Evolutionary conservation across 1,140 invertebrate species (phyloP).

Genomic region (Cataglyphis hispanica): DNA sequence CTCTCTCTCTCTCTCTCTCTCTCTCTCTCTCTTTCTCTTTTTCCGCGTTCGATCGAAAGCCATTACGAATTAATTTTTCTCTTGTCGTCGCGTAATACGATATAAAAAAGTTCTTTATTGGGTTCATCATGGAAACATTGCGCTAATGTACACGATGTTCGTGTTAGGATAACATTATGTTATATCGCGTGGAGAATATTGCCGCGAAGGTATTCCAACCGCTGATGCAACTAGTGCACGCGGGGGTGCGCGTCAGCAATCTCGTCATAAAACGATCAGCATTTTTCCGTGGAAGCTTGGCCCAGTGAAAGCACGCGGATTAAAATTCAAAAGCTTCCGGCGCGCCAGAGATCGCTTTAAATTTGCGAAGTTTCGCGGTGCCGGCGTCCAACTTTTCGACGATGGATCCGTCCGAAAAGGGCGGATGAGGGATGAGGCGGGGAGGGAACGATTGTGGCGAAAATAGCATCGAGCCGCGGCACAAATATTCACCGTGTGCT

Average conservation of each 20-base stretch:
- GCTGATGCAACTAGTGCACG: constrained; percentile 51
- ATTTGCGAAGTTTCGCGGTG: constrained; percentile 73
- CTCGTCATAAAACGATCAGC: constrained; percentile 66
- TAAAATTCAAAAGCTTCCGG: constrained; percentile 75
- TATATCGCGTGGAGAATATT: constrained; percentile 55
- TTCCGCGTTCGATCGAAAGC: constrained; percentile 15
- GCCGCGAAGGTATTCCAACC: constrained; percentile 39
- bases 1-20: neutral
- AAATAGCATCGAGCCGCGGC: constrained; percentile 30
- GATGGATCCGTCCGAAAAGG: constrained; percentile 59
- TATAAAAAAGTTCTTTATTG: constrained; percentile 45
- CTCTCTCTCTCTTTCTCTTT: neutral
- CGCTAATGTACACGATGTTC: constrained; percentile 42
- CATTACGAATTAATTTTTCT: constrained; percentile 40
- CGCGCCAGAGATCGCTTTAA: constrained; percentile 68
- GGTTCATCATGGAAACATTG: constrained; percentile 36
- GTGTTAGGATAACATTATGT: constrained; percentile 57
- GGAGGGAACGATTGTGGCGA: neutral
- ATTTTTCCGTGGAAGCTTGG: constrained; percentile 60
- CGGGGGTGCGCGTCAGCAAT: constrained; percentile 31
- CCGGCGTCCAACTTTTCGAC: constrained; percentile 66
- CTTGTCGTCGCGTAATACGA: constrained; percentile 36
- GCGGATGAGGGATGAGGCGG: constrained; percentile 17
- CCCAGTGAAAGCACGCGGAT: constrained; percentile 58
- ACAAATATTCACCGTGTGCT: constrained; percentile 52